A percentile compares a stretch with the other conserved stretches of the same genome.
phyloP scores from a whole-genome alignment of 2,888 invertebrate genomes.

The Agrotis exclamationis region DNA sequence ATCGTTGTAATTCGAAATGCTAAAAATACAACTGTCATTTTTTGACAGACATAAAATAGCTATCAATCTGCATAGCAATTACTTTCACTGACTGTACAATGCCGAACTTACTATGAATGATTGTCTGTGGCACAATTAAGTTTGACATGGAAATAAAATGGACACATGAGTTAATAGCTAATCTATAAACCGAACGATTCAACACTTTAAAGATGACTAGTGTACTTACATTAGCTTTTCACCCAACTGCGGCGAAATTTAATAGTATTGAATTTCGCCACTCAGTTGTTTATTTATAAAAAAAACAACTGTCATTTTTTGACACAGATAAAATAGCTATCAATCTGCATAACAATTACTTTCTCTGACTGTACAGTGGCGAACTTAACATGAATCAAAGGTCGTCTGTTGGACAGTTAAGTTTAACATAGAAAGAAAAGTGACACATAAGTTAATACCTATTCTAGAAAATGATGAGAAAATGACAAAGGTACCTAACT shows the following conservation, averaged over 20 bases:
- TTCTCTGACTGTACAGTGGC: neutral
- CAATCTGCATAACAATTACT: too few species aligned
- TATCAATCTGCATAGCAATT: neutral
- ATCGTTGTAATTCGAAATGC: neutral
- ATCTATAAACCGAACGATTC: constrained; percentile 14
- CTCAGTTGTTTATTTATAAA: too few species aligned
- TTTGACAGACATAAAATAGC: too few species aligned
- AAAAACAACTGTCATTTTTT: too few species aligned
- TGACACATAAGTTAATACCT: constrained; percentile 19
- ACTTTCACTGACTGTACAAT: neutral
- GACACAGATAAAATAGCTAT: too few species aligned
- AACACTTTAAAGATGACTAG: constrained; percentile 16
- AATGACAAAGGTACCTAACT: constrained; percentile 24
- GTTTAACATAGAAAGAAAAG: constrained; percentile 4
- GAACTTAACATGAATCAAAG: neutral
- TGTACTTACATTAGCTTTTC: too few species aligned
- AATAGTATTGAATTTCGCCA: too few species aligned
- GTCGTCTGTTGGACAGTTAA: neutral
- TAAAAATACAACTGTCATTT: too few species aligned
- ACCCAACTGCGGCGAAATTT: too few species aligned
- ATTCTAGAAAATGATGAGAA: constrained; percentile 14
- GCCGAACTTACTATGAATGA: neutral
- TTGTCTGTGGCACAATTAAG: neutral
- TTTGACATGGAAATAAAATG: constrained; percentile 6
- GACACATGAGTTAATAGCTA: constrained; percentile 16